These are phyloP conservation scores for Brachycybe producta DNA, from an alignment of 2,888 invertebrate genomes.

Conservation along the genomic window DNA sequence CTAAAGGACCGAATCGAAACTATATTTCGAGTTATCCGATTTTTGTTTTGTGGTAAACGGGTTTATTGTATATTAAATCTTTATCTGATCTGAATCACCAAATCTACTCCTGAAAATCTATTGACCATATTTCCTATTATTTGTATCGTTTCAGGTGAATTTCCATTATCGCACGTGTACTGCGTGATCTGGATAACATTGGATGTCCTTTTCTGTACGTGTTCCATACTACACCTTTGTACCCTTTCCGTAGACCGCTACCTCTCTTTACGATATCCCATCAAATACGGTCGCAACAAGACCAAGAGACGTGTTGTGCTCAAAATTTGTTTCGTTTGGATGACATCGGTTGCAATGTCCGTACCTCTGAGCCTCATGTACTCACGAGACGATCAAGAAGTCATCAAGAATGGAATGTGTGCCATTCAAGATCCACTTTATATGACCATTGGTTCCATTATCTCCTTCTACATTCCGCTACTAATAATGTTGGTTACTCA, in stretches of 20 bases:
- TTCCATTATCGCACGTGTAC: conserved; percentile 49
- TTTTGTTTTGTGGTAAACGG: no score
- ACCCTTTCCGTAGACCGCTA: conserved; percentile 93
- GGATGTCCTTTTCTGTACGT: conserved; percentile 91
- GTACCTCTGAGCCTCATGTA: conserved; percentile 78
- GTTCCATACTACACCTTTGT: conserved; percentile 92
- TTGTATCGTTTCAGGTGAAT: conserved; percentile 19
- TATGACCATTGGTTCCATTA: conserved; percentile 78
- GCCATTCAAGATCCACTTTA: conserved; percentile 75
- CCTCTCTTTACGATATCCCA: conserved; percentile 78
- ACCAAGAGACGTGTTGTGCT: conserved; percentile 68
- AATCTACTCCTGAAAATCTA: no score
- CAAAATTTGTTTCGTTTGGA: conserved; percentile 89
- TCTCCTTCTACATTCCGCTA: conserved; percentile 90
- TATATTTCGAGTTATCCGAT: no score
- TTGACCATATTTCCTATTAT: no score
- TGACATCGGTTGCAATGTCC: conserved; percentile 81
- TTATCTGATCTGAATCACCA: no score
- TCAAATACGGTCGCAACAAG: conserved; percentile 82
- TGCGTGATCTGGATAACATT: conserved; percentile 90
- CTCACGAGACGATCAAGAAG: conserved; percentile 70
- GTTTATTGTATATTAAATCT: no score
- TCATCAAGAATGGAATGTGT: conserved; percentile 68
- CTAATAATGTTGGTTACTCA: conserved; percentile 92
- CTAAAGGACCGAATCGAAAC: no score